Evolutionary conservation across 2,797 vertebrate genomes (phyloP).

Genomic region (Muraenolepis orangiensis): DNA sequence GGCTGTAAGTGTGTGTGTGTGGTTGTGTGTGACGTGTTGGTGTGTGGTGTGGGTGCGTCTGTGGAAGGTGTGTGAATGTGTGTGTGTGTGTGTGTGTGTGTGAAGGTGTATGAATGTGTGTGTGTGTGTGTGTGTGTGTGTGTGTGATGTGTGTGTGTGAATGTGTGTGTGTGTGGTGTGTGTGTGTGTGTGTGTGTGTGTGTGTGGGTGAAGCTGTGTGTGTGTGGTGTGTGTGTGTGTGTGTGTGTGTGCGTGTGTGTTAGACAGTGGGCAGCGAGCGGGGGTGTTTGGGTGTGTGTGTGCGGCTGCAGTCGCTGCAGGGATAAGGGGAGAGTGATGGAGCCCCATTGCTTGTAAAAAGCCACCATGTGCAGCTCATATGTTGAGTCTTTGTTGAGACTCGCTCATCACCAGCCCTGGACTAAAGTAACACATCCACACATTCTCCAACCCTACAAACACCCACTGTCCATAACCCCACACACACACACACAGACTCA

Average conservation of each 20-base stretch:
- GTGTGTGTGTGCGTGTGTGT: slow-evolving; percentile 50
- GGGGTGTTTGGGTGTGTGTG: slow-evolving; percentile 33
- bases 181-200: slow-evolving; percentile 10
- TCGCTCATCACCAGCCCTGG: slow-evolving; percentile 44
- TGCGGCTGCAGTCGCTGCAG: slow-evolving; percentile 25
- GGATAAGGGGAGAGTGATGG: slow-evolving; percentile 73
- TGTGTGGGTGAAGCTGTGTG: slow-evolving; percentile 22
- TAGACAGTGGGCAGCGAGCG: slow-evolving; percentile 12
- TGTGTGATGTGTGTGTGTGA: background rate
- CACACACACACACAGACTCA: background rate
- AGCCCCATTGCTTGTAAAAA: slow-evolving; percentile 60
- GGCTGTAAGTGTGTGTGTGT: slow-evolving; percentile 2
- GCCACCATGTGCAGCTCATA: slow-evolving; percentile 70
- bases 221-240: slow-evolving; percentile 24
- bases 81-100: slow-evolving; percentile 36
- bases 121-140: slow-evolving; percentile 2
- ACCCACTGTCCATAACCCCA: slow-evolving; percentile 41
- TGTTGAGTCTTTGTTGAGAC: slow-evolving; percentile 63
- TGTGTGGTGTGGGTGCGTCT: slow-evolving; percentile 2
- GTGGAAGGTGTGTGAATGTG: slow-evolving; percentile 23
- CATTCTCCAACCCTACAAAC: background rate
- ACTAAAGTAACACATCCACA: slow-evolving; percentile 11
- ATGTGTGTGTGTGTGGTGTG: slow-evolving; percentile 8
- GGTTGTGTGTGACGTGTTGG: background rate
- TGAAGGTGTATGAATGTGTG: slow-evolving; percentile 33